Percentiles rank a stretch among this genome's conserved stretches.
phyloP scores from a whole-genome alignment of 2,888 invertebrate species.

The Ligdia adustata region DNA sequence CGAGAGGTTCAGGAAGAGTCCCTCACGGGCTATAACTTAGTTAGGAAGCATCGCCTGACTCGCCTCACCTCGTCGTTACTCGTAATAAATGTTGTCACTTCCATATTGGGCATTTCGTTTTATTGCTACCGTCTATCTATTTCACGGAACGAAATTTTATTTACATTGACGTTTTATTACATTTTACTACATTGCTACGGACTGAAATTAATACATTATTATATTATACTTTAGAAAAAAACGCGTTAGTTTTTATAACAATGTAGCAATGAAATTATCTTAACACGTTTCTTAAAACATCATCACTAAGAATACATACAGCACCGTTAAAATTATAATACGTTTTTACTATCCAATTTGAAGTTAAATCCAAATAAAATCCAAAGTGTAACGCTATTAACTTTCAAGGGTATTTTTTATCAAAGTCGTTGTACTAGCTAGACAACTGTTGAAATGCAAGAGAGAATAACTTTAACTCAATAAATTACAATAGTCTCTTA shows the following conservation, averaged over 20 bases:
- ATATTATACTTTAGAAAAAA: no score
- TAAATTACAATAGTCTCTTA: conserved; percentile 5
- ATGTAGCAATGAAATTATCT: no score
- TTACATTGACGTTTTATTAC: conserved; percentile 5
- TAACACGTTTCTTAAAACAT: no score
- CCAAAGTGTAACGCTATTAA: neutral
- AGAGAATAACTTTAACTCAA: neutral
- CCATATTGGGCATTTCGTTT: conserved; percentile 36
- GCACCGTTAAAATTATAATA: neutral
- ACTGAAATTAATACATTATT: no score
- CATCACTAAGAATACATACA: no score
- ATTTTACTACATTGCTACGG: no score
- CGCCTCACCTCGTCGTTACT: conserved; percentile 33
- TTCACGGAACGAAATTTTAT: conserved; percentile 26
- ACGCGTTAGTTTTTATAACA: no score
- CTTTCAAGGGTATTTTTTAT: neutral
- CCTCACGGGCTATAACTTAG: conserved; percentile 59
- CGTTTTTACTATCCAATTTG: neutral
- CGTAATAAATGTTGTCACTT: conserved; percentile 39
- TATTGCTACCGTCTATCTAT: conserved; percentile 28
- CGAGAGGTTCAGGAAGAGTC: conserved; percentile 54
- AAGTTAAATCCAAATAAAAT: no score
- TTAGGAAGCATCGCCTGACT: conserved; percentile 50
- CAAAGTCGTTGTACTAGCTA: neutral
- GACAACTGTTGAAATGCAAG: neutral